A percentile compares a stretch with the other conserved stretches of the same genome.
These are phyloP conservation scores for Scaptomyza flava DNA, from an alignment of 2,888 invertebrate species.

Conservation along the genomic window DNA sequence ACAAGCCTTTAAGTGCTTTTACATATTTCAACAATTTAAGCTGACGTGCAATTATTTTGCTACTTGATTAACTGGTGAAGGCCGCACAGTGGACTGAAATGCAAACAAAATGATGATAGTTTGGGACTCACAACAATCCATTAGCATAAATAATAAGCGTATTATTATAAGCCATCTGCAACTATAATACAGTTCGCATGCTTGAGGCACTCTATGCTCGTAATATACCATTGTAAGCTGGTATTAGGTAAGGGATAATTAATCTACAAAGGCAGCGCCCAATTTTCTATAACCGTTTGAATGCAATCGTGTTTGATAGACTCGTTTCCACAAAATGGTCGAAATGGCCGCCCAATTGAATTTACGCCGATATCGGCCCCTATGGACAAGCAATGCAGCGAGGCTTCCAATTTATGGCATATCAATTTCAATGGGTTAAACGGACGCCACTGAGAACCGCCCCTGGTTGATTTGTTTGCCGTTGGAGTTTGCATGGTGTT, in stretches of 20 bases:
- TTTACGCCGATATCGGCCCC: conserved; percentile 24
- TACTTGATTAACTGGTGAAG: neutral
- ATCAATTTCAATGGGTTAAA: conserved; percentile 57
- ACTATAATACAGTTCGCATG: too few relatives aligned
- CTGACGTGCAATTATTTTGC: conserved; percentile 5
- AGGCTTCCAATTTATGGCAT: conserved; percentile 51
- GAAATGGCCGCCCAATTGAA: conserved; percentile 49
- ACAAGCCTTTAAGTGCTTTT: neutral
- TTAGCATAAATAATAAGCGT: neutral
- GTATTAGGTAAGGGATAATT: neutral
- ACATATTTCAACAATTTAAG: conserved; percentile 3
- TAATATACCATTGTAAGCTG: neutral
- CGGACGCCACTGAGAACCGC: conserved; percentile 5
- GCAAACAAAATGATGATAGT: neutral
- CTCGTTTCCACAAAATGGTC: conserved; percentile 17
- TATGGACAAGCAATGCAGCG: conserved; percentile 35
- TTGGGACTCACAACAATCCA: neutral
- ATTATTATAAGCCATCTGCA: neutral
- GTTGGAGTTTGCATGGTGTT: conserved; percentile 39
- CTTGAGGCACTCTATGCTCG: neutral
- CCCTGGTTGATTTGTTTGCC: conserved; percentile 11
- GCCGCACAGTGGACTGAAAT: neutral
- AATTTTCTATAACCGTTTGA: neutral
- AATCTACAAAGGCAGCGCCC: neutral
- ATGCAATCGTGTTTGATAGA: conserved; percentile 12